Evolutionary conservation across 2,888 invertebrate species (phyloP).

Genomic region (Hydrotaea cyrtoneurina): DNA sequence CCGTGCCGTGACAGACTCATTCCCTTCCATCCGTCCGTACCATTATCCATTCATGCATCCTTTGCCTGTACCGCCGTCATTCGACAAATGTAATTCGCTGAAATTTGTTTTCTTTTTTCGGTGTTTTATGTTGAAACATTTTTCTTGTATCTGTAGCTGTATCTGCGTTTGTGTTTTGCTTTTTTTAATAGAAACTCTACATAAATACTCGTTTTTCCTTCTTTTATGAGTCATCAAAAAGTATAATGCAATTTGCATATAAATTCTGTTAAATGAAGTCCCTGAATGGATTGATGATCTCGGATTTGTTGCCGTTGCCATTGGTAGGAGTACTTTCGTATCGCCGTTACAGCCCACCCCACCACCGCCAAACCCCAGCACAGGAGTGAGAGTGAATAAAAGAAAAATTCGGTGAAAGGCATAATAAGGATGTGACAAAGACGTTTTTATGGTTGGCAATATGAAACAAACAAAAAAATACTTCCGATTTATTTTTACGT

Average conservation of each 20-base stretch:
- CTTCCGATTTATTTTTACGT: slow-evolving; percentile 26
- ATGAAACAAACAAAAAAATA: slow-evolving; percentile 30
- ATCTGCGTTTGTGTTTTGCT: slow-evolving; percentile 42
- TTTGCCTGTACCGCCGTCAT: slow-evolving; percentile 31
- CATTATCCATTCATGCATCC: slow-evolving; percentile 33
- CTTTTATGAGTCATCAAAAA: slow-evolving; percentile 72
- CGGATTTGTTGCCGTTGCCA: slow-evolving; percentile 13
- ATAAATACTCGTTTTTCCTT: slow-evolving; percentile 53
- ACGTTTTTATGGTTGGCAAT: slow-evolving; percentile 21
- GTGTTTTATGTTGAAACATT: slow-evolving; percentile 52
- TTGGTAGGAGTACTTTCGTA: neutral
- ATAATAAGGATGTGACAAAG: slow-evolving; percentile 27
- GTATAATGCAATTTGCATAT: slow-evolving; percentile 76
- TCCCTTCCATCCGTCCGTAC: neutral
- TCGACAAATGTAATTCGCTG: slow-evolving; percentile 36
- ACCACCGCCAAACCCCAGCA: too few relatives aligned
- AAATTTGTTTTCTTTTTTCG: slow-evolving; percentile 33
- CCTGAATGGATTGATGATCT: slow-evolving; percentile 40
- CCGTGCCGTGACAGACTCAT: neutral
- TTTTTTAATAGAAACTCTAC: slow-evolving; percentile 59
- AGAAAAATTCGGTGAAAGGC: neutral
- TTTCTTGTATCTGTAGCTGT: slow-evolving; percentile 70
- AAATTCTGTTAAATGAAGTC: slow-evolving; percentile 71
- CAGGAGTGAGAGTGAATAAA: slow-evolving; percentile 24
- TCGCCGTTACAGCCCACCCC: too few relatives aligned